phyloP scores from a whole-genome alignment of 2,888 invertebrate genomes.

The Drosophila subsilvestris region DNA sequence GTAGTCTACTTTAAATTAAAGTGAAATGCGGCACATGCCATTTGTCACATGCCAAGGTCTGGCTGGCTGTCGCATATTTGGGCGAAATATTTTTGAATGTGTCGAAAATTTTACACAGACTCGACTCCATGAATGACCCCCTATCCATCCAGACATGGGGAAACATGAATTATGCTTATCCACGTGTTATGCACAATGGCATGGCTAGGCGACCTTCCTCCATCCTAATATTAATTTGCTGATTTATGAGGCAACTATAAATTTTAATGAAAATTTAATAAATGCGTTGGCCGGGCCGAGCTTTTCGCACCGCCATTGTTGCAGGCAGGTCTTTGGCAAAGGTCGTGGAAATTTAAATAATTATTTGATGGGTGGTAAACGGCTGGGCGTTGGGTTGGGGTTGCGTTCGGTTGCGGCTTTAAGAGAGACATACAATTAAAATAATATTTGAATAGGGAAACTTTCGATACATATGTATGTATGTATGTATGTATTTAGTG shows the following conservation, averaged over 20 bases:
- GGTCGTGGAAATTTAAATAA: conserved; percentile 29
- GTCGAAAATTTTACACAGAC: conserved; percentile 42
- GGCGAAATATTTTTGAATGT: conserved; percentile 46
- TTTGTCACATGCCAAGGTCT: conserved; percentile 31
- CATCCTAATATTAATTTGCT: conserved; percentile 71
- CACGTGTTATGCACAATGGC: conserved; percentile 49
- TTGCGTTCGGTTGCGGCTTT: conserved; percentile 17
- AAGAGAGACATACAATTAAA: conserved; percentile 24
- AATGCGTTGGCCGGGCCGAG: conserved; percentile 43
- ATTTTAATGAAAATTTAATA: conserved; percentile 74
- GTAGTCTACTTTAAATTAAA: conserved; percentile 15
- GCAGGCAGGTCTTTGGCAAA: conserved; percentile 15
- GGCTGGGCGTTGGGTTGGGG: background rate
- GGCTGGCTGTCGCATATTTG: conserved; percentile 34
- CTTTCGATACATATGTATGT: conserved; percentile 1
- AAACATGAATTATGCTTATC: conserved; percentile 51
- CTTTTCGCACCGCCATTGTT: conserved; percentile 37
- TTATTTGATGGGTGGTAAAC: conserved; percentile 28
- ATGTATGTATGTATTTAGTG: background rate
- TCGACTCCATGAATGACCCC: conserved; percentile 1
- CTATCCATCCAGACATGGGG: conserved; percentile 12
- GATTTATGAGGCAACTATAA: conserved; percentile 69
- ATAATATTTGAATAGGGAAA: conserved; percentile 18
- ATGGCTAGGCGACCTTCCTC: conserved; percentile 32
- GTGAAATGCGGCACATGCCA: conserved; percentile 27